Evolutionary conservation across 2,888 invertebrate genomes (phyloP).

Genomic region (Drosophila rellima): DNA sequence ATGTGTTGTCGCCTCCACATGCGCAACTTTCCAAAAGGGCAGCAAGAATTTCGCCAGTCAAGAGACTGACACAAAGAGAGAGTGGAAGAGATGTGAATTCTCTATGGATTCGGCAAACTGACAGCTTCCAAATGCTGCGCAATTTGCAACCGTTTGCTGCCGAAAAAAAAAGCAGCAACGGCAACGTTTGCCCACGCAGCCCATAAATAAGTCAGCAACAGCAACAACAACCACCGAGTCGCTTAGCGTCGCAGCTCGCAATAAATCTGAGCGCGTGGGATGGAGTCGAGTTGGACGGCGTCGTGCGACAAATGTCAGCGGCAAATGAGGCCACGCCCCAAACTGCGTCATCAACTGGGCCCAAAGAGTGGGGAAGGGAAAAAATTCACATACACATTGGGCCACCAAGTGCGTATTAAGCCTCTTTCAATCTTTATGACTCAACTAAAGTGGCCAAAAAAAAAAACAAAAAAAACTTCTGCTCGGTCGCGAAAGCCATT

Average conservation of each 20-base stretch:
- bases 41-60: constrained; percentile 23
- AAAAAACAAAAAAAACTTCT: constrained; percentile 13
- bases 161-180: constrained; percentile 52
- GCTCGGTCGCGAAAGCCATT: constrained; percentile 24
- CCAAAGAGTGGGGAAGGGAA: background rate
- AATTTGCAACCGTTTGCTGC: constrained; percentile 82
- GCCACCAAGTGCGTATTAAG: constrained; percentile 58
- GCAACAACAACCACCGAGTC: constrained; percentile 28
- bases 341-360: constrained; percentile 47
- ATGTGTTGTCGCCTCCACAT: constrained; percentile 39
- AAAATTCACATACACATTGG: constrained; percentile 11
- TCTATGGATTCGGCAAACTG: constrained; percentile 33
- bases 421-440: constrained; percentile 53
- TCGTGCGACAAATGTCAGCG: constrained; percentile 73
- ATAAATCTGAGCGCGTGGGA: constrained; percentile 79
- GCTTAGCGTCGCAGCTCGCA: constrained; percentile 63
- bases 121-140: constrained; percentile 57
- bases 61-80: constrained; percentile 1
- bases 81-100: constrained; percentile 14
- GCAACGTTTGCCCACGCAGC: constrained; percentile 64
- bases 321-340: constrained; percentile 65
- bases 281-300: constrained; percentile 41
- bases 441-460: constrained; percentile 45
- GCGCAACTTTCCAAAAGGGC: constrained; percentile 43
- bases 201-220: constrained; percentile 61